Evolutionary conservation across 2,888 invertebrate genomes (phyloP), one percentile per base, ranked within the genome.

Genomic region (Aspidiotus destructor): DNA sequence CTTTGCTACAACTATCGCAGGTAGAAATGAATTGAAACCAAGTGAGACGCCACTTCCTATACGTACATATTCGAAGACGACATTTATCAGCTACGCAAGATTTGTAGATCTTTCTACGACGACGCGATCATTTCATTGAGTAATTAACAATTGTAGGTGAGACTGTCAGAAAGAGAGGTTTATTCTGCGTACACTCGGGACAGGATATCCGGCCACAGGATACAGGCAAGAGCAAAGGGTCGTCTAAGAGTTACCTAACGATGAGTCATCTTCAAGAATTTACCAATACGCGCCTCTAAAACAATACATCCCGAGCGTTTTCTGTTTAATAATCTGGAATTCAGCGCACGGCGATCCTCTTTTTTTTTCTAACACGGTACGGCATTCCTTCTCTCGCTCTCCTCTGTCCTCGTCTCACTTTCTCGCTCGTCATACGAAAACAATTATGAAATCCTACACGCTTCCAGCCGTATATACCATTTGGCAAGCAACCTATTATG

Each of bases 301-400:
- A 17, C 57, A 58, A 10, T n/a, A 17, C 7, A 15, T 48, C 16
- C 52, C 41, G 44, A n/a, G 13, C 17, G 62, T 42, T 44, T 48
- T 13, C 41, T 13, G 16, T 44, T 16, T 44, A 11, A 42, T 62
- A 42, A 48, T 62, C 62, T 58, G 58, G 16, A 58, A 58, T 58
- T 58, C 58, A 58, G 58, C 62, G 48, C 62, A 62, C 62, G 44
- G 16, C 62, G 16, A 42, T 62, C 62, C 41, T 61, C 65, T 41
- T 28, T 28, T 41, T 28, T 28, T 28, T 28, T 28, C 28, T 5
- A 28, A 28, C 28, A 28, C 28, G 41, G 58, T 52, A 28, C 65
- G 52, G 48, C 65, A 60, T 64, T 53, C 60, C 8, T 62, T 64
- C 60, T 57, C 54, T 64, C 64, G 61, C 65, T 70, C 57, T 69